Evolutionary conservation across 1,140 invertebrate genomes (phyloP), one percentile per base, ranked within the genome.

Genomic region (Heliconius nattereri): DNA sequence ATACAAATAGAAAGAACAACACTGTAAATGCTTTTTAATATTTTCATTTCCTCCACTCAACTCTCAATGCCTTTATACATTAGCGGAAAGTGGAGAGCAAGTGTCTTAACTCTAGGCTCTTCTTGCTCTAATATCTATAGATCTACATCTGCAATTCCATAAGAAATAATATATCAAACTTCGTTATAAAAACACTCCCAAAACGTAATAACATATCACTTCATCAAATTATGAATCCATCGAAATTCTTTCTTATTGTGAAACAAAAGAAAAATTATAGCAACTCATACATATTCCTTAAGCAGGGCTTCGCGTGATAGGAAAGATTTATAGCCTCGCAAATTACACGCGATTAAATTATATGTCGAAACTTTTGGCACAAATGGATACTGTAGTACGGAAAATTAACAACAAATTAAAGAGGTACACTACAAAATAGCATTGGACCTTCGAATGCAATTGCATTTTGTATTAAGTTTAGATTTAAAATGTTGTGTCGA

Each of bases 331-430:
- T 76, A 23, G 81, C 60, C 57, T 84, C 78, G 78, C 84, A 85
- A 84, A 85, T 83, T 80, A 81, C 85, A 85, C 81, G 85, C 85
- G 85, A 85, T 80, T 83, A 81, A 85, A 84, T 85, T 85, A 84
- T 66, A 66, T 80, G 82, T 81, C 78, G 78, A 78, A 85, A 85
- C 79, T 85, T 85, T 83, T 80, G 83, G 83, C 79, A 83, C 83
- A 81, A 81, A 81, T 84, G 78, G 81, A 85, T 85, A 80, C 80
- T 73, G 75, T 75, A 75, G 76, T 81, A 71, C 70, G 60, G 80
- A 75, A 60, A 81, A 78, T 81, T 81, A 81, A 81, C 78, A 74
- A 60, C 32, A 35, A 75, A 77, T 76, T 77, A 73, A 74, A 66
- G 11, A 29, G 7, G 19, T 45, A 45, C 16, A 45, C 40, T 45